Conservation (phyloP, 2,113 vertebrate species). For the Motacilla alba region DNA sequence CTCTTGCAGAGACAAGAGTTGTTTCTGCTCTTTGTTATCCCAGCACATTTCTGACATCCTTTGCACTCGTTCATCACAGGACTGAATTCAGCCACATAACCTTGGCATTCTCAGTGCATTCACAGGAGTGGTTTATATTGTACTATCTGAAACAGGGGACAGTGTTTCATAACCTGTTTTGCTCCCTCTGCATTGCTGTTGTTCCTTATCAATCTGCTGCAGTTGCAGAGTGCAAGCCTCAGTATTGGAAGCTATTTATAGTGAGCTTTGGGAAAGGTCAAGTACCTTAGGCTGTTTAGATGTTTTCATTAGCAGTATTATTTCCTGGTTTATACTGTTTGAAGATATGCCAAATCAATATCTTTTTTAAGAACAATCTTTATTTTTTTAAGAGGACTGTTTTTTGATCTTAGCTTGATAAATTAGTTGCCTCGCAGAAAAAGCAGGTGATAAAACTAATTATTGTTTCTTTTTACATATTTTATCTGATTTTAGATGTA, state of each 20-base stretch:
- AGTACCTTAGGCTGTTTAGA: constrained; percentile 13
- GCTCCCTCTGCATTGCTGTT: background rate
- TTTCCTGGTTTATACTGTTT: background rate
- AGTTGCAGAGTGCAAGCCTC: constrained; percentile 22
- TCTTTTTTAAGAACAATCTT: background rate
- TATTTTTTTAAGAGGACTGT: background rate
- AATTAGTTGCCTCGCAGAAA: background rate
- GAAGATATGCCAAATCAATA: background rate
- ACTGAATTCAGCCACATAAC: background rate
- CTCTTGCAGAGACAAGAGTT: background rate
- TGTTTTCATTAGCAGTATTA: constrained; percentile 32
- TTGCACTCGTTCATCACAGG: background rate
- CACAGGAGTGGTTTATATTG: background rate
- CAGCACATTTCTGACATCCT: background rate
- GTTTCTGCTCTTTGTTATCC: background rate
- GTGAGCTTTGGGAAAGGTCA: constrained; percentile 50
- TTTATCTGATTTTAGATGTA: background rate
- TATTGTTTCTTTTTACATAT: background rate
- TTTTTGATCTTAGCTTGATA: background rate
- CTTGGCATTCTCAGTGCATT: background rate
- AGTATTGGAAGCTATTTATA: constrained; percentile 36
- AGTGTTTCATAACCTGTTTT: background rate
- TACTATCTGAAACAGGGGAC: background rate
- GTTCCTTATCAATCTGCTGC: constrained; percentile 50
- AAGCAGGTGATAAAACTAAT: background rate